Conservation (phyloP, 2,888 invertebrate genomes). For the Vanessa cardui region DNA sequence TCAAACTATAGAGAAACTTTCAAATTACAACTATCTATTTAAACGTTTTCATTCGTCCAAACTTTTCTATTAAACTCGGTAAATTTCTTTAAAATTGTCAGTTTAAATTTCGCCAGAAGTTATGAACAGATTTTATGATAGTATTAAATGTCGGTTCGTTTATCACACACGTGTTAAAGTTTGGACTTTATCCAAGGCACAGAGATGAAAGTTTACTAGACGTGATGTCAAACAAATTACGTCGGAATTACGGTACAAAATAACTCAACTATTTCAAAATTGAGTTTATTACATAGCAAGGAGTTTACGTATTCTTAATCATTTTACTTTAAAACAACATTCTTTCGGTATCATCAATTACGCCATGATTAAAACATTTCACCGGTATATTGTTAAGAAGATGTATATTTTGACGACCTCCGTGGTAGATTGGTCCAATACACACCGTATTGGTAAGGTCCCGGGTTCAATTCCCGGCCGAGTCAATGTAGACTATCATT, state of each 20-base stretch:
- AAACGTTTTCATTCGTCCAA: not conserved
- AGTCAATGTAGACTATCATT: too few relatives aligned
- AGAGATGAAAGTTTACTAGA: not conserved
- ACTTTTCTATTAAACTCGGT: not conserved
- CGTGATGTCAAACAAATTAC: not conserved
- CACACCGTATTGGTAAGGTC: too few relatives aligned
- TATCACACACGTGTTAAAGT: constrained; percentile 10
- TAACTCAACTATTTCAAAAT: not conserved
- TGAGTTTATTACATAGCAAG: not conserved
- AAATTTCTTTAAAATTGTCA: constrained; percentile 1
- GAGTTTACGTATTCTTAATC: not conserved
- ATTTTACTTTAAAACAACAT: too few relatives aligned
- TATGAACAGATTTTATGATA: constrained; percentile 7
- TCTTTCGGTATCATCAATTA: too few relatives aligned
- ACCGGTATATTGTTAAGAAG: too few relatives aligned
- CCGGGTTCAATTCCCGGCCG: too few relatives aligned
- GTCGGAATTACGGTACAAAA: not conserved
- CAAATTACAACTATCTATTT: too few relatives aligned
- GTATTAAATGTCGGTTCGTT: constrained; percentile 9
- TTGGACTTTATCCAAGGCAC: constrained; percentile 13
- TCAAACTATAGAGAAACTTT: too few relatives aligned
- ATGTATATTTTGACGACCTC: too few relatives aligned
- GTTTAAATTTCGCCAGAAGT: constrained; percentile 1
- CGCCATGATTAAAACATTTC: too few relatives aligned
- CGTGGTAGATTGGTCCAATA: too few relatives aligned